Conservation (phyloP, 2,797 vertebrate genomes). For the Balearica regulorum region DNA sequence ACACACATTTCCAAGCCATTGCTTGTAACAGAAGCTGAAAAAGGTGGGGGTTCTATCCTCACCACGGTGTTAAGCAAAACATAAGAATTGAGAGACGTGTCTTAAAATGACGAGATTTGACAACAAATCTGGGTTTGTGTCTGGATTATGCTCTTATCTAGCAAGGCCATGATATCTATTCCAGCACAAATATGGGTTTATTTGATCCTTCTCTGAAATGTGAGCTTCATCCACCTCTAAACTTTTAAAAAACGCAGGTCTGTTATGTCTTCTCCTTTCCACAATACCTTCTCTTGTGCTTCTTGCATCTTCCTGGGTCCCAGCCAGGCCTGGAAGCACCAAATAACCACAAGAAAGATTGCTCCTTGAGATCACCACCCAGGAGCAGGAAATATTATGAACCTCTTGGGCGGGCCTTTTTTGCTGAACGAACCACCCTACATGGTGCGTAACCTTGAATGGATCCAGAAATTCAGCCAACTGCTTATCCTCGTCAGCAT, state of each 20-base stretch:
- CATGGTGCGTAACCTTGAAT: background rate
- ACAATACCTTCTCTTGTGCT: background rate
- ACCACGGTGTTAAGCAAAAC: background rate
- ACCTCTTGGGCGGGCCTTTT: slow-evolving; percentile 2
- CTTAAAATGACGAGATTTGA: background rate
- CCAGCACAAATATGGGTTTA: background rate
- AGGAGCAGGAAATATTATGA: slow-evolving; percentile 2
- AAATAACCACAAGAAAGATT: slow-evolving; percentile 34
- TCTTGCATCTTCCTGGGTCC: background rate
- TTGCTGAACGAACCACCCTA: background rate
- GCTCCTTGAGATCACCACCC: slow-evolving; percentile 34
- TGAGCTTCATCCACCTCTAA: background rate
- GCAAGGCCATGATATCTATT: background rate
- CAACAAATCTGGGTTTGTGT: background rate
- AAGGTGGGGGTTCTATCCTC: background rate
- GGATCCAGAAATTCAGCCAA: background rate
- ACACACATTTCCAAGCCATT: background rate
- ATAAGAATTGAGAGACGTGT: background rate
- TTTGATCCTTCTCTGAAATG: background rate
- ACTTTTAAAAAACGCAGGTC: background rate
- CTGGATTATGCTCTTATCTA: background rate
- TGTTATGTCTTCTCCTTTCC: background rate
- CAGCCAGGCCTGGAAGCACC: slow-evolving; percentile 26
- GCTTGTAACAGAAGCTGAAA: background rate
- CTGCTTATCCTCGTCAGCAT: background rate